Conservation (phyloP, 1,140 invertebrate species). For the Drosophila ercepeae region DNA sequence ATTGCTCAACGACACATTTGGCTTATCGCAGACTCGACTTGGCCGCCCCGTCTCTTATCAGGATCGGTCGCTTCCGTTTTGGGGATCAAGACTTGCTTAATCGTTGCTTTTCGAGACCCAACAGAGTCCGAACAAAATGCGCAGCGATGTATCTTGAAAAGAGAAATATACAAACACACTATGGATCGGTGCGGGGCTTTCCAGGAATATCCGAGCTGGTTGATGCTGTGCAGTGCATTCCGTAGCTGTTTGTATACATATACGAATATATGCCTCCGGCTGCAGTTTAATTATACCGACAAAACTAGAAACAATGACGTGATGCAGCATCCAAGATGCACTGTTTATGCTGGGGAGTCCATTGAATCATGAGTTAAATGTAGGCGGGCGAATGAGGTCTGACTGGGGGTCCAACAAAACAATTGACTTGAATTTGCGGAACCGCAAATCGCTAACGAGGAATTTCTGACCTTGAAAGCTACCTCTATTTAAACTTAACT, state of each 20-base stretch:
- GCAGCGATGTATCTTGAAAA: conserved; percentile 28
- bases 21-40: conserved; percentile 58
- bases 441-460: conserved; percentile 28
- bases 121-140: conserved; percentile 6
- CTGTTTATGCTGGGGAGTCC: conserved; percentile 23
- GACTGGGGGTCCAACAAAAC: no score
- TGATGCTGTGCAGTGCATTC: conserved; percentile 41
- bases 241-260: conserved; percentile 21
- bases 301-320: conserved; percentile 70
- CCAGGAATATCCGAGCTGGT: conserved; percentile 46
- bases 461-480: conserved; percentile 35
- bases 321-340: conserved; percentile 51
- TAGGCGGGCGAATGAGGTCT: background rate
- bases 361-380: conserved; percentile 10
- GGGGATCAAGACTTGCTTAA: conserved; percentile 63
- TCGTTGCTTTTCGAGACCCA: conserved; percentile 42
- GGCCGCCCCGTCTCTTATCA: conserved; percentile 58
- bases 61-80: conserved; percentile 64
- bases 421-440: conserved; percentile 55
- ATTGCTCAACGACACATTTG: conserved; percentile 62
- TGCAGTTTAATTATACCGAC: conserved; percentile 77
- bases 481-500: background rate
- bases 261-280: conserved; percentile 5
- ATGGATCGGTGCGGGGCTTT: background rate
- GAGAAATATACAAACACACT: background rate